A percentile compares a stretch with the other conserved stretches of the same genome.
Evolutionary conservation across 2,113 vertebrate species (phyloP).

Genomic region (Galbula dea): DNA sequence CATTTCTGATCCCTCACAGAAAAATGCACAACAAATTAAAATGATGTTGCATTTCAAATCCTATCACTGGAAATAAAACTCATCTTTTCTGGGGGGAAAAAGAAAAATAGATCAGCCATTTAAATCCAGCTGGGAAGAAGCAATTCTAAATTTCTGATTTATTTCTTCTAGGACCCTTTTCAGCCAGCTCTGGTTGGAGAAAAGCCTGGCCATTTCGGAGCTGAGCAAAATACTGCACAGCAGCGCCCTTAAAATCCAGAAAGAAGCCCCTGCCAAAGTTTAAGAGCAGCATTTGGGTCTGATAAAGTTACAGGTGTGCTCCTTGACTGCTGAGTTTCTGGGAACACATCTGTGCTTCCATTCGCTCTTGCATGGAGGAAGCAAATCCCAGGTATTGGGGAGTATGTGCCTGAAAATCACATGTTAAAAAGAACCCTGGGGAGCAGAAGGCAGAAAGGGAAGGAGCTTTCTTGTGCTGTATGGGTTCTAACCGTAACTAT

Average conservation of each 20-base stretch:
- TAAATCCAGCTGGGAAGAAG: not conserved
- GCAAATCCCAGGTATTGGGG: not conserved
- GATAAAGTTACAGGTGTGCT: not conserved
- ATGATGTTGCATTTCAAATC: not conserved
- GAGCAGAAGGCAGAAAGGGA: not conserved
- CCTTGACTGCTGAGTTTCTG: not conserved
- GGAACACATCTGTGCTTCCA: accelerated
- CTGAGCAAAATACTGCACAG: not conserved
- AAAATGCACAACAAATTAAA: not conserved
- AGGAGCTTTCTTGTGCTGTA: not conserved
- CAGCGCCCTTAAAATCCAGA: not conserved
- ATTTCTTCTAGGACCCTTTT: not conserved
- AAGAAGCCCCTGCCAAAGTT: not conserved
- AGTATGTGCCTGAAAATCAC: not conserved
- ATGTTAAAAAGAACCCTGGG: not conserved
- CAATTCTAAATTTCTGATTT: not conserved
- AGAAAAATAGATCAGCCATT: not conserved
- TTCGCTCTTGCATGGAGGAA: not conserved
- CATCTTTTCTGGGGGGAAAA: not conserved
- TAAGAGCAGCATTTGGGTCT: not conserved
- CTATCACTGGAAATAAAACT: slow-evolving; percentile 2
- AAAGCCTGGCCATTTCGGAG: not conserved
- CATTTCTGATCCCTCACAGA: not conserved
- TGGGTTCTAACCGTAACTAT: not conserved
- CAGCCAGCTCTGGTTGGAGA: not conserved